A percentile compares a stretch with the other conserved stretches of the same genome.
phyloP scores from a whole-genome alignment of 2,113 vertebrate genomes.

The Cyprinus carpio region DNA sequence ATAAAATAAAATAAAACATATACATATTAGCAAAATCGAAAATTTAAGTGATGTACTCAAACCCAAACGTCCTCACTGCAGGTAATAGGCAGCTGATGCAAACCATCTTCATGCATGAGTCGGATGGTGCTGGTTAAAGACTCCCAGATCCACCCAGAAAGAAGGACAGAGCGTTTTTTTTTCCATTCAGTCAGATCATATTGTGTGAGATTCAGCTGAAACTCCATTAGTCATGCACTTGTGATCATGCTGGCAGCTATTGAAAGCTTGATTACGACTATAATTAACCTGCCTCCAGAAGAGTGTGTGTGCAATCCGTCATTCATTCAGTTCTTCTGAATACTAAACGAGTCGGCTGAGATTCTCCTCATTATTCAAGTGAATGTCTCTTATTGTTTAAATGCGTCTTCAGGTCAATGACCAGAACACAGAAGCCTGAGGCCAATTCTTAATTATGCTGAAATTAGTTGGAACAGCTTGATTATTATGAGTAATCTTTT shows the following conservation, averaged over 20 bases:
- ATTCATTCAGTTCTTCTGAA: not conserved
- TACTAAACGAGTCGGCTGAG: not conserved
- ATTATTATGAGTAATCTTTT: no score
- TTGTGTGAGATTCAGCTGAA: slow-evolving; percentile 9
- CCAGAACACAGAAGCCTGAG: not conserved
- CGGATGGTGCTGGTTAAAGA: not conserved
- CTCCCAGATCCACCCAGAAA: not conserved
- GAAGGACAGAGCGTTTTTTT: not conserved
- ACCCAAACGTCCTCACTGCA: not conserved
- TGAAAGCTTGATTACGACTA: not conserved
- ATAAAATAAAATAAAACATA: no score
- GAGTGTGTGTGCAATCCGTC: not conserved
- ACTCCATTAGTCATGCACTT: not conserved
- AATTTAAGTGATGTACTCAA: no score
- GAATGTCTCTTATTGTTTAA: not conserved
- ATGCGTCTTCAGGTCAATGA: not conserved
- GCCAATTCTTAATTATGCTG: no score
- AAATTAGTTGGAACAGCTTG: no score
- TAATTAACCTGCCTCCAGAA: not conserved
- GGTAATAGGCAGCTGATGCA: not conserved
- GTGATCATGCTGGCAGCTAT: not conserved
- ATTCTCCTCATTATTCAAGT: not conserved
- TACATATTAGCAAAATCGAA: no score
- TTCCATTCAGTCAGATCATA: not conserved
- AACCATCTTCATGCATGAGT: not conserved